Percentiles rank a stretch among this genome's conserved stretches.
phyloP scores from a whole-genome alignment of 1,140 invertebrate species.

The Diploscapter pachys region DNA sequence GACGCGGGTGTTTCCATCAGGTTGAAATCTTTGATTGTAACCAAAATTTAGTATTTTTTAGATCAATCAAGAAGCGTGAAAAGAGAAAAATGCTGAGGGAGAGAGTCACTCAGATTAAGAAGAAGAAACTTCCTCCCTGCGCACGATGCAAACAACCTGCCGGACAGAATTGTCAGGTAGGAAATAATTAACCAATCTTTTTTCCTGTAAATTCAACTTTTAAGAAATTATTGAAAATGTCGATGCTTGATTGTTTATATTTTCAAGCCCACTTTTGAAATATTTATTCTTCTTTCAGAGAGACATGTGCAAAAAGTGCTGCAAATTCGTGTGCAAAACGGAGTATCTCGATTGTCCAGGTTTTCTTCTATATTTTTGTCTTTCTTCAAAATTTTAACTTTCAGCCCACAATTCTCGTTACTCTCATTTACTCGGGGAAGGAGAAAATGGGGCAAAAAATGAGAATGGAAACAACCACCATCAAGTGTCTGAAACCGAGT shows the following conservation, averaged over 20 bases:
- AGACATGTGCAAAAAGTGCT: constrained; percentile 46
- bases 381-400: constrained; percentile 1
- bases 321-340: constrained; percentile 39
- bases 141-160: constrained; percentile 46
- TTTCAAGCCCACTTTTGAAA: too few species aligned
- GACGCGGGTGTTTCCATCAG: constrained; percentile 45
- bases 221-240: too few species aligned
- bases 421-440: constrained; percentile 11
- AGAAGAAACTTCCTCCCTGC: constrained; percentile 43
- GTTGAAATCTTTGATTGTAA: not conserved
- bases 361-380: not conserved
- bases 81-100: constrained; percentile 37
- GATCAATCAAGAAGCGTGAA: constrained; percentile 51
- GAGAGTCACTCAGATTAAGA: constrained; percentile 19
- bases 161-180: constrained; percentile 35
- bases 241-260: too few species aligned
- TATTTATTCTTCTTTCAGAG: not conserved
- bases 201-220: too few species aligned
- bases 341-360: constrained; percentile 34
- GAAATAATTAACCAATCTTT: too few species aligned
- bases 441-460: not conserved
- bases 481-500: too few species aligned
- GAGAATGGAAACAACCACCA: too few species aligned
- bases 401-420: constrained; percentile 18
- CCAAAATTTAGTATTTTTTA: not conserved